phyloP scores from a whole-genome alignment of 2,888 invertebrate species.

The Cheilosia scutellata region DNA sequence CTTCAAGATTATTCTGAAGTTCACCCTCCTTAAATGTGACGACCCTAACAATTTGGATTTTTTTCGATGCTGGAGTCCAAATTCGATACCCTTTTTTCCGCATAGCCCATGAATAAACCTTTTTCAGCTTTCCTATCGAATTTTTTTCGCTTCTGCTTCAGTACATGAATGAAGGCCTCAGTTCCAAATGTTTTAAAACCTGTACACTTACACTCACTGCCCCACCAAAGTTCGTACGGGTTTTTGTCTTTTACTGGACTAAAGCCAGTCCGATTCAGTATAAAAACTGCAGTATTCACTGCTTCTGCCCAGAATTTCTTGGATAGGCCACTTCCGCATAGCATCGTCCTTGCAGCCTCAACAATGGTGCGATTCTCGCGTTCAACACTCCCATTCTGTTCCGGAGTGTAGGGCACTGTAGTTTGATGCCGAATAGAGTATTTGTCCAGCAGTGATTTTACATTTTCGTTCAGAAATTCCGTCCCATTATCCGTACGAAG shows the following conservation, averaged over 20 bases:
- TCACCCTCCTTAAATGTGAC: constrained; percentile 39
- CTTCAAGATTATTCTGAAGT: neutral
- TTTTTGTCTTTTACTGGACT: constrained; percentile 72
- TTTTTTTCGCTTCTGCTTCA: constrained; percentile 79
- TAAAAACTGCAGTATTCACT: constrained; percentile 77
- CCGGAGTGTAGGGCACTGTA: constrained; percentile 70
- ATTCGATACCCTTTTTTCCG: constrained; percentile 78
- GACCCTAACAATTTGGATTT: constrained; percentile 41
- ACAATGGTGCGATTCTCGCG: constrained; percentile 72
- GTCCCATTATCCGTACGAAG: constrained; percentile 78
- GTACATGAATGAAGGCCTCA: constrained; percentile 79
- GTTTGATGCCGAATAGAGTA: constrained; percentile 55
- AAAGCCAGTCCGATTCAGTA: constrained; percentile 74
- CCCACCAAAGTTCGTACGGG: constrained; percentile 81
- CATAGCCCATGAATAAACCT: constrained; percentile 78
- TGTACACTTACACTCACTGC: constrained; percentile 5
- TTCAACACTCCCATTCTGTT: constrained; percentile 70
- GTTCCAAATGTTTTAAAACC: constrained; percentile 80
- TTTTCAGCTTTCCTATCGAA: constrained; percentile 78
- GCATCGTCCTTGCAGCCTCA: constrained; percentile 65
- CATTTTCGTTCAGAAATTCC: too few relatives aligned
- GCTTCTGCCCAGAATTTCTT: constrained; percentile 81
- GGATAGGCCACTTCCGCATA: constrained; percentile 61
- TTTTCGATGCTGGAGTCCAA: constrained; percentile 38
- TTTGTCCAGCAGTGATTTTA: too few relatives aligned